Conservation (phyloP, 2,797 vertebrate species). For the Brachymystax lenok region DNA sequence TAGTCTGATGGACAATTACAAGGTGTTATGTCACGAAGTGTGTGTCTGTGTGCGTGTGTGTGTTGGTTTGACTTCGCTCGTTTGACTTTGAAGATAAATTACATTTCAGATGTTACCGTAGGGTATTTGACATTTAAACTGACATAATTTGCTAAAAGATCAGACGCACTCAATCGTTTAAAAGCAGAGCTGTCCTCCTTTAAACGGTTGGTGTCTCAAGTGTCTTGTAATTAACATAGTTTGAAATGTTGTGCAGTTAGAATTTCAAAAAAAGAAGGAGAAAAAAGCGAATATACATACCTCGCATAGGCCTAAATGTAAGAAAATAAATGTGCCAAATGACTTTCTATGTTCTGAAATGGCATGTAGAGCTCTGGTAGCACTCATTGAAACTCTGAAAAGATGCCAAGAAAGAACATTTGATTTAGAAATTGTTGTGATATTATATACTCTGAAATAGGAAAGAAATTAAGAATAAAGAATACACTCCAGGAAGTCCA, state of each 20-base stretch:
- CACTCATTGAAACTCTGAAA: too few species aligned
- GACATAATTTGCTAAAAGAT: neutral
- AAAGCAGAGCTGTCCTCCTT: neutral
- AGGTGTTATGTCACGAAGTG: neutral
- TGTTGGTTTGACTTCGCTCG: constrained; percentile 1
- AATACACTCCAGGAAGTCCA: too few species aligned
- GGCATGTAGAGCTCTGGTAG: too few species aligned
- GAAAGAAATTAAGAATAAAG: too few species aligned
- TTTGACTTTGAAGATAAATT: neutral
- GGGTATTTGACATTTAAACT: neutral
- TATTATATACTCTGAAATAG: too few species aligned
- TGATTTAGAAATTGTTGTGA: too few species aligned
- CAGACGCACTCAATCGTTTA: neutral
- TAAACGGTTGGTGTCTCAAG: neutral
- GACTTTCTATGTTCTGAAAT: too few species aligned
- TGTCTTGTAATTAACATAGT: neutral
- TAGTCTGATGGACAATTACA: neutral
- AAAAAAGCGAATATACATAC: too few species aligned
- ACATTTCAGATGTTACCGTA: neutral
- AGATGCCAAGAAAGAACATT: too few species aligned
- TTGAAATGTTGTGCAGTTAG: neutral
- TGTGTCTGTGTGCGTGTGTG: neutral
- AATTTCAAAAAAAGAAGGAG: too few species aligned
- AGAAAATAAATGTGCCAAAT: too few species aligned
- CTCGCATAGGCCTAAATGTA: too few species aligned